phyloP scores from a whole-genome alignment of 2,888 invertebrate species.

The Serrognathus titanus region DNA sequence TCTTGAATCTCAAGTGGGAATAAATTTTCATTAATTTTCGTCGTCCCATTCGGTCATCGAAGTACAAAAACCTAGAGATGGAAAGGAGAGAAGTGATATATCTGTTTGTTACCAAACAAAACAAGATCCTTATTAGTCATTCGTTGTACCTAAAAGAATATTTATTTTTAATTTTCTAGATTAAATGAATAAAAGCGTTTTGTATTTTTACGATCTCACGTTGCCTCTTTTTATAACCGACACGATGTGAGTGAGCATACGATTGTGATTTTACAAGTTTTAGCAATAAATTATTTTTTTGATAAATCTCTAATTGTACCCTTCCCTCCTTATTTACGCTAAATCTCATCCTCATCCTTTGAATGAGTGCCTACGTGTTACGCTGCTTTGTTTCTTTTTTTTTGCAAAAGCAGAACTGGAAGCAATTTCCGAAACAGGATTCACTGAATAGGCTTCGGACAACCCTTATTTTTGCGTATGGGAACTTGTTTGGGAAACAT shows the following conservation, averaged over 20 bases:
- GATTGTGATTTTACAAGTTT: constrained; percentile 9
- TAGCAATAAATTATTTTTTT: constrained; percentile 11
- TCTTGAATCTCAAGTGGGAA: neutral
- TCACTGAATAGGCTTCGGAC: constrained; percentile 4
- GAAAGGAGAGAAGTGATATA: too few species aligned
- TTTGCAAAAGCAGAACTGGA: constrained; percentile 18
- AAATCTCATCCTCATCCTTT: too few species aligned
- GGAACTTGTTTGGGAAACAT: constrained; percentile 31
- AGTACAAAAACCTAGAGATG: too few species aligned
- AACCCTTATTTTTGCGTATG: constrained; percentile 28
- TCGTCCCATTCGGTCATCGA: too few species aligned
- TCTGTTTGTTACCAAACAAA: neutral
- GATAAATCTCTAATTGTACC: neutral
- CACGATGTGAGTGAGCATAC: neutral
- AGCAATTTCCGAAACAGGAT: constrained; percentile 13
- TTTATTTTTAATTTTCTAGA: constrained; percentile 11
- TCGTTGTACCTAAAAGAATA: constrained; percentile 9
- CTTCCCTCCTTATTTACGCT: too few species aligned
- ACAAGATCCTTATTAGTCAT: constrained; percentile 13
- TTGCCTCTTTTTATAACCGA: too few species aligned
- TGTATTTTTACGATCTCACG: constrained; percentile 6
- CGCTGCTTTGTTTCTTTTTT: neutral
- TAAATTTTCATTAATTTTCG: too few species aligned
- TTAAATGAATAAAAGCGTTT: neutral
- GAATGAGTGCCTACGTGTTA: too few species aligned